Conservation (phyloP, 2,888 invertebrate genomes). For the Archips crataeganus region DNA sequence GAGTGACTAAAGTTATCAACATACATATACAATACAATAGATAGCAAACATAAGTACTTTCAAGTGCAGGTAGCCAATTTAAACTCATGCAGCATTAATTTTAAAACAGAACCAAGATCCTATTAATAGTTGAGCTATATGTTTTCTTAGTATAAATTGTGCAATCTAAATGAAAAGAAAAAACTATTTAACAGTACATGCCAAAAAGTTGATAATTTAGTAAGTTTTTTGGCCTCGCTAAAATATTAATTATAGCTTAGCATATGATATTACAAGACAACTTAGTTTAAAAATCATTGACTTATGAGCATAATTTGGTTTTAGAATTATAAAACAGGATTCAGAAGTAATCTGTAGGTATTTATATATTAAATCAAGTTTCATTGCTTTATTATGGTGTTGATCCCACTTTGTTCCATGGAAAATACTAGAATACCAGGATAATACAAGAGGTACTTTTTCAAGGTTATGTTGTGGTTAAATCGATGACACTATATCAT, state of each 20-base stretch:
- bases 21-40: not conserved
- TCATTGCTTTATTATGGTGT: not conserved
- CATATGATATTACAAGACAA: too few relatives aligned
- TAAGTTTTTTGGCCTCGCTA: not conserved
- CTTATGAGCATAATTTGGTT: not conserved
- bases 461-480: slow-evolving; percentile 23
- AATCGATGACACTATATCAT: not conserved
- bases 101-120: not conserved
- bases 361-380: not conserved
- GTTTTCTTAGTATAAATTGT: not conserved
- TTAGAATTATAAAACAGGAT: not conserved
- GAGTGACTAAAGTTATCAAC: not conserved
- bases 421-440: slow-evolving; percentile 23
- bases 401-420: not conserved
- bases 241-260: not conserved
- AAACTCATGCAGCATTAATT: not conserved
- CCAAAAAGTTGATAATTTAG: not conserved
- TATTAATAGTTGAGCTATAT: not conserved
- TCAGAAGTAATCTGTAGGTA: not conserved
- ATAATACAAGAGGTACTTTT: not conserved
- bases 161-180: not conserved
- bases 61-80: not conserved
- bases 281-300: not conserved
- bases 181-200: not conserved
- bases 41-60: too few relatives aligned